Base-by-base conservation (phyloP, 2,888 invertebrate species). In the Chymomyza procnemis region DNA sequence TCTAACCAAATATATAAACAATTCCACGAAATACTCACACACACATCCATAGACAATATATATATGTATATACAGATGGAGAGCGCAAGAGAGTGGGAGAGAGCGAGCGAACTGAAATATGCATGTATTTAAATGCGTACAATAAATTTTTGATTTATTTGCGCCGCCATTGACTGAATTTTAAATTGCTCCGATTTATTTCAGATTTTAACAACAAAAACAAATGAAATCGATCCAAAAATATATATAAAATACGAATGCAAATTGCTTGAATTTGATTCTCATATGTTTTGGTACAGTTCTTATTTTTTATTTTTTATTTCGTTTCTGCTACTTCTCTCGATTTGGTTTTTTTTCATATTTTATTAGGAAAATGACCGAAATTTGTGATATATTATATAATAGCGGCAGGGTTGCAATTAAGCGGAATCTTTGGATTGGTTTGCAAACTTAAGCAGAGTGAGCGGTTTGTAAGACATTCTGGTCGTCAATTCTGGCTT, bases 141-240 rank as follows among this genome's bases (percentile, higher is more conserved):
- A 83, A 80, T 81, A 83, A 79, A 81, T 80, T 76, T 81, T 80
- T 81, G 81, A 81, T 81, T 81, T 81, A 81, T 81, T 81, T 81
- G 81, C 83, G 69, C 80, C 83, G 80, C 83, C 83, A 80, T 74
- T 81, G 81, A 83, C 83, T 81, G 81, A 80, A 81, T 81, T 81
- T 83, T 73, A 83, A 79, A 81, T 80, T 76, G 79, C 79, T 67
- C 48, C 80, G 79, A 81, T 81, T 81, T 83, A 83, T 83, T 75
- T 75, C 81, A 66, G 71, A 83, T 78, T 79, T 83, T 58, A 50
- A 50, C 16, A 18, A 50, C 19, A 50, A 50, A 14, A 50, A 50
- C 50, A 50, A 41, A 12, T 41, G 34, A 12, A 50, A 50, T 50
- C 50, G 50, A 14, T 18, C 50, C 50, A 50, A 50, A n/a, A n/a